Base-by-base conservation (phyloP, 2,888 invertebrate genomes). In the Empis stercorea region DNA sequence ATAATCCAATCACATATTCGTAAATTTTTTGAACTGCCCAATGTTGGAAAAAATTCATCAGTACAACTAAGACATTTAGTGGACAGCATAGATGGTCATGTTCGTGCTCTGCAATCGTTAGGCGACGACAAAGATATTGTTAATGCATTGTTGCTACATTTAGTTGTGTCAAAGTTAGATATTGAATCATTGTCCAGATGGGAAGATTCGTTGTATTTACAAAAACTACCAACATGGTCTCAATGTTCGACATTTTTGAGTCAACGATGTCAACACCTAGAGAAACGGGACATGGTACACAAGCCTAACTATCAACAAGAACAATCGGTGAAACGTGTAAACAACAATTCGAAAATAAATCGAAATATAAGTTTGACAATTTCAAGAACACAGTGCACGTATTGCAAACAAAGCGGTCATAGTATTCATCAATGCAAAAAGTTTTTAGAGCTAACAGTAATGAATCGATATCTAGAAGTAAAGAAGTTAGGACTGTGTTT, bases 201-300 rank as follows among this genome's bases (percentile, higher is more conserved):
- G 51, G 50, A 51, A 16, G 47, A 51, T 7, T 43, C 48, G 3
- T 43, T 51, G 16, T 48, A 53, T 32, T 51, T 47, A 17, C 38
- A 10, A 3, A 44, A 47, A n/a, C 16, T 51, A 9, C 49, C 51
- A 10, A 43, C 47, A 14, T 54, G 48, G 48, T 30, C 47, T 11
- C 38, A 52, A 13, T 52, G 50, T 32, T 16, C 47, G 2, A 44
- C 30, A 20, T 14, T 49, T 15, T 43, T 49, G 2, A 45, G 44
- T 30, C 47, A 47, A 40, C 42, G 46, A 6, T 49, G 48, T 20
- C 49, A 47, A 36, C n/a, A 36, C 14, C n/a, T 14, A 9, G n/a
- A 36, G 3, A n/a, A 36, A 14, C 36, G 36, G n/a, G 36, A 36
- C 14, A 36, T 36, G 9, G 36, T 14, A 36, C 36, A 36, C 14